These are phyloP conservation scores for Allobates femoralis DNA, from an alignment of 2,797 vertebrate genomes.

Conservation along the genomic window DNA sequence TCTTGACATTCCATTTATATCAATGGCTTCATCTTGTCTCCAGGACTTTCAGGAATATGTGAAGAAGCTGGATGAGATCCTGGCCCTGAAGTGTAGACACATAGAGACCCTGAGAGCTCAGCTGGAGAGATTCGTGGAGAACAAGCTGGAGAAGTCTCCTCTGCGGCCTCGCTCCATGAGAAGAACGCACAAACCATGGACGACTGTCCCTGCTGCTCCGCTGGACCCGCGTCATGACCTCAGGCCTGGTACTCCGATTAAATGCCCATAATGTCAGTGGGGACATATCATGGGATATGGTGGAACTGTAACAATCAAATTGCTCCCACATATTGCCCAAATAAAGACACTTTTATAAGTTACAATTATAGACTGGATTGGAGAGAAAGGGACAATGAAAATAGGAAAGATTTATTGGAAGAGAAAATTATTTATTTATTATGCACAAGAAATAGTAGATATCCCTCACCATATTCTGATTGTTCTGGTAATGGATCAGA, in stretches of 20 bases:
- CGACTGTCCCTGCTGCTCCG: slow-evolving; percentile 1
- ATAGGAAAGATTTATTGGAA: not conserved
- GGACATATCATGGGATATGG: no score
- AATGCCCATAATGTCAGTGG: no score
- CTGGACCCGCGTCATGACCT: no score
- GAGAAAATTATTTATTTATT: not conserved
- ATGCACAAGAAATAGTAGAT: not conserved
- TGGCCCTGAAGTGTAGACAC: slow-evolving; percentile 80
- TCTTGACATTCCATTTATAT: no score
- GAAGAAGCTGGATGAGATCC: slow-evolving; percentile 81
- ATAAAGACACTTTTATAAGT: not conserved
- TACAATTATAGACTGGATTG: no score
- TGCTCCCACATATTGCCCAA: no score
- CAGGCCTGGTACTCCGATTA: no score
- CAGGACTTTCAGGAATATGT: slow-evolving; percentile 85
- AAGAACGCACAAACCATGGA: not conserved
- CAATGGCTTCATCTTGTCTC: not conserved
- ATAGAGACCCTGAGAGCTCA: slow-evolving; percentile 79
- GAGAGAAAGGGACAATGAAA: not conserved
- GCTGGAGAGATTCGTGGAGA: slow-evolving; percentile 76
- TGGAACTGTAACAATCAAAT: no score
- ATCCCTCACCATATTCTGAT: not conserved
- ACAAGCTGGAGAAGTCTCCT: slow-evolving; percentile 51
- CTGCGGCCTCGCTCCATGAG: not conserved
- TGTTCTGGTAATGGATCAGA: not conserved